These are phyloP conservation scores for Tokudaia muenninki DNA, from an alignment of 2,797 vertebrate genomes.

Conservation along the genomic window DNA sequence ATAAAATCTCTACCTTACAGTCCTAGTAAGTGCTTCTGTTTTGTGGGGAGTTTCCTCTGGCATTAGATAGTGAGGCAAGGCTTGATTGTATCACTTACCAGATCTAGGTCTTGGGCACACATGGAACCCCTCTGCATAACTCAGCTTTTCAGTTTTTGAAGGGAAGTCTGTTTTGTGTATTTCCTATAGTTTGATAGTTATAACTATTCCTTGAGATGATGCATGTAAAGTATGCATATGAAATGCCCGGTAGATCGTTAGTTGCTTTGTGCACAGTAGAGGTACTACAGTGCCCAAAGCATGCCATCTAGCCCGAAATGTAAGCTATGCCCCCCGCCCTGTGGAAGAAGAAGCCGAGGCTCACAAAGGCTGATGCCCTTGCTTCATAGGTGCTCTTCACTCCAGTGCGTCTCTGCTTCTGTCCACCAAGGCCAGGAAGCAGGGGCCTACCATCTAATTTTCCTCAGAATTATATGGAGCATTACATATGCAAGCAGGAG, in stretches of 20 bases:
- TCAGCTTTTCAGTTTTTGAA: not conserved
- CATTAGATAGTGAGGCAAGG: not conserved
- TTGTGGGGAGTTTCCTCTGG: not conserved
- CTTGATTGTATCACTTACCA: not conserved
- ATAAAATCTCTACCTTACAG: not conserved
- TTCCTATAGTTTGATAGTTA: not conserved
- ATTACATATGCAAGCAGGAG: not conserved
- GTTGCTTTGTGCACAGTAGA: not conserved
- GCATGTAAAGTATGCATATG: not conserved
- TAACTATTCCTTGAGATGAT: constrained; percentile 16
- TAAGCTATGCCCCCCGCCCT: not conserved
- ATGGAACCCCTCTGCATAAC: not conserved
- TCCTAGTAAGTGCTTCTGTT: not conserved
- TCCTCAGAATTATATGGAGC: not conserved
- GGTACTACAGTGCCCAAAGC: not conserved
- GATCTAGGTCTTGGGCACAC: not conserved
- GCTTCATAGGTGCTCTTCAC: not conserved
- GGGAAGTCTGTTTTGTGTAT: not conserved
- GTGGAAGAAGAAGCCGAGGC: not conserved
- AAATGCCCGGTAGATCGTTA: not conserved
- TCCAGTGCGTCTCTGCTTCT: not conserved
- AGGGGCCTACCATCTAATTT: not conserved
- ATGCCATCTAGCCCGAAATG: not conserved
- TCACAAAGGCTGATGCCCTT: not conserved
- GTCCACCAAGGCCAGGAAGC: not conserved